Conservation (phyloP, 2,113 vertebrate genomes). For the Gracilinanus agilis region DNA sequence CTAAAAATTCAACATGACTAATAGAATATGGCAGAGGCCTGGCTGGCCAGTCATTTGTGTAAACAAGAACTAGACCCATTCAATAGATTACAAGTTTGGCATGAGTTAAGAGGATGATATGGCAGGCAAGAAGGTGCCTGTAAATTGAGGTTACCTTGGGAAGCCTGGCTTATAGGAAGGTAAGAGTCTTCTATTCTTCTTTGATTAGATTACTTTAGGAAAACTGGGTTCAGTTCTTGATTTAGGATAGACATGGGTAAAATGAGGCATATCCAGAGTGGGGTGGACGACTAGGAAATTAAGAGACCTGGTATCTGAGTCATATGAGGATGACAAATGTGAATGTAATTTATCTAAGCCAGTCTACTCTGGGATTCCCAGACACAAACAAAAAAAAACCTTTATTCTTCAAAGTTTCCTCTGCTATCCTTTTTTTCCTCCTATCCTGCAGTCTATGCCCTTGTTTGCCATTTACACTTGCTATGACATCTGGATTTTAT, state of each 20-base stretch:
- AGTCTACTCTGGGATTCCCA: neutral
- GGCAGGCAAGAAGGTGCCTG: too few relatives aligned
- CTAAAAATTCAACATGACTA: neutral
- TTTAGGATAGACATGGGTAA: neutral
- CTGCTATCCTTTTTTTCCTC: too few relatives aligned
- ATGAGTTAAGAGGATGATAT: neutral
- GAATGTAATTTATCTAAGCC: neutral
- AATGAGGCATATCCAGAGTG: neutral
- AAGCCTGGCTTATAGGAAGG: neutral
- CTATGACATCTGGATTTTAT: neutral
- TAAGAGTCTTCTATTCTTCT: neutral
- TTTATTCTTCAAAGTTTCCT: neutral
- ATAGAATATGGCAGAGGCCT: neutral
- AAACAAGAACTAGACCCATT: neutral
- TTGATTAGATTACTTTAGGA: neutral
- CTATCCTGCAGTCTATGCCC: neutral
- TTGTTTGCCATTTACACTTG: neutral
- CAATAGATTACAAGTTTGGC: neutral
- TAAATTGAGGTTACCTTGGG: neutral
- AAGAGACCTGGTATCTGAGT: neutral
- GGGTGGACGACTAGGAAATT: neutral
- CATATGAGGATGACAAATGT: neutral
- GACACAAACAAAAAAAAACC: neutral
- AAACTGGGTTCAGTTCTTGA: neutral
- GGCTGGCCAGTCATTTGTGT: neutral